These are phyloP conservation scores for Anastatus disparis DNA, from an alignment of 1,140 invertebrate genomes.

Conservation along the genomic window DNA sequence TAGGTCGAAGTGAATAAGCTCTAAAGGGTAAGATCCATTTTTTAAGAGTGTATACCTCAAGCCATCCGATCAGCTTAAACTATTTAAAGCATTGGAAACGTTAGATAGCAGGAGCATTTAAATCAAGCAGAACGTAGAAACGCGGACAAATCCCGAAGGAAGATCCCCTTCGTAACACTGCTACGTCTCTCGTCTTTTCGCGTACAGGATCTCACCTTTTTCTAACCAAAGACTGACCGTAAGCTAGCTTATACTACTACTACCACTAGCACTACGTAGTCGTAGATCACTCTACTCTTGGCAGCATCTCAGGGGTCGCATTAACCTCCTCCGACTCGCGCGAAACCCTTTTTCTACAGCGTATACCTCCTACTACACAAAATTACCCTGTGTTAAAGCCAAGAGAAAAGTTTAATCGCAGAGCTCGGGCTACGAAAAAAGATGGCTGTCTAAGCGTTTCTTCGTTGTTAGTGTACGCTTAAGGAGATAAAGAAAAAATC, in stretches of 20 bases:
- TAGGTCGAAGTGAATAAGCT: too few relatives aligned
- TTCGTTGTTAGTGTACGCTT: too few relatives aligned
- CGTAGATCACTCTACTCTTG: conserved; percentile 61
- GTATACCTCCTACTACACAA: conserved; percentile 53
- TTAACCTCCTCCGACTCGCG: conserved; percentile 53
- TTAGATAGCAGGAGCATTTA: not conserved
- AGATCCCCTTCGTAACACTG: not conserved
- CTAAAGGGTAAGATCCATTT: too few relatives aligned
- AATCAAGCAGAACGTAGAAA: not conserved
- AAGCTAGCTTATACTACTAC: conserved; percentile 48
- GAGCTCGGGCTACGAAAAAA: conserved; percentile 51
- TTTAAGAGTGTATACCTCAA: too few relatives aligned
- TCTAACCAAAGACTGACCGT: conserved; percentile 39
- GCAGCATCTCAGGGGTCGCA: conserved; percentile 62
- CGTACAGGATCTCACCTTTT: not conserved
- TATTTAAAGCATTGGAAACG: not conserved
- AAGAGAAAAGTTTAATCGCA: conserved; percentile 61
- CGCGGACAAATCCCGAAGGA: conserved; percentile 4
- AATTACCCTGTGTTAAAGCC: conserved; percentile 54
- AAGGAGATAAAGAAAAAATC: conserved; percentile 4
- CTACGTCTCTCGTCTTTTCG: not conserved
- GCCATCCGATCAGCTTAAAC: not conserved
- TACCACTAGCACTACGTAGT: conserved; percentile 45
- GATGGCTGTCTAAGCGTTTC: conserved; percentile 47
- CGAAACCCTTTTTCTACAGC: conserved; percentile 61